Percentiles rank a stretch among this genome's conserved stretches.
These are phyloP conservation scores for Drosophila kuntzei DNA, from an alignment of 2,888 invertebrate species.

Conservation along the genomic window DNA sequence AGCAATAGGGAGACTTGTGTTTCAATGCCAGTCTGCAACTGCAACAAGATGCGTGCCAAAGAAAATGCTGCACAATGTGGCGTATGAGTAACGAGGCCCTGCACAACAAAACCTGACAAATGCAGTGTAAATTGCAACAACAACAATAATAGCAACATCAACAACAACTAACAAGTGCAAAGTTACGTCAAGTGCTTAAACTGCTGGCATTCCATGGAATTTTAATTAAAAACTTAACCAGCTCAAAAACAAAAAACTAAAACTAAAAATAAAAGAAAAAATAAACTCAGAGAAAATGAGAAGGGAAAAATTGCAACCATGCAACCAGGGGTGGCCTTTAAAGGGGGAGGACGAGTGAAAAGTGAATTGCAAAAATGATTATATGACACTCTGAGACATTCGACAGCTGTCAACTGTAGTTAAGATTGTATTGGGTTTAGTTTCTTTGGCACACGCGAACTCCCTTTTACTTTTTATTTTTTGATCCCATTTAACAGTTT, in stretches of 20 bases:
- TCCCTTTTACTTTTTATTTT: background rate
- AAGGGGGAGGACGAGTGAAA: background rate
- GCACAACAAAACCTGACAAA: conserved; percentile 56
- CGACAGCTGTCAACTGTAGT: conserved; percentile 10
- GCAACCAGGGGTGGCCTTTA: background rate
- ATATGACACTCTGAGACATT: conserved; percentile 4
- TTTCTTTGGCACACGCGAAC: background rate
- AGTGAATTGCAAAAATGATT: background rate
- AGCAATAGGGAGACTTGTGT: conserved; percentile 3
- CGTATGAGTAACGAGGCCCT: conserved; percentile 63
- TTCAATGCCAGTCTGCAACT: conserved; percentile 13
- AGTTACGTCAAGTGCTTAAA: conserved; percentile 56
- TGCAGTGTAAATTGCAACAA: conserved; percentile 48
- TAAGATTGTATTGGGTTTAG: background rate
- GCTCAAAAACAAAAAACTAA: conserved; percentile 11
- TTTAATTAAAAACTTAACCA: conserved; percentile 59
- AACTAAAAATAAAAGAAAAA: conserved; percentile 2
- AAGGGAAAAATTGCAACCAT: too few relatives aligned
- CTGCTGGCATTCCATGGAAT: conserved; percentile 56
- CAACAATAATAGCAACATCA: conserved; percentile 17
- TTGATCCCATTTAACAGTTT: background rate
- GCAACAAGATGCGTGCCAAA: conserved; percentile 34
- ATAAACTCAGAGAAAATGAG: conserved; percentile 1
- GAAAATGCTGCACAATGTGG: conserved; percentile 44
- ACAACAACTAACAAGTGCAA: conserved; percentile 41